These are phyloP conservation scores for Sebastes schlegelii DNA, from an alignment of 2,113 vertebrate genomes.

Conservation along the genomic window DNA sequence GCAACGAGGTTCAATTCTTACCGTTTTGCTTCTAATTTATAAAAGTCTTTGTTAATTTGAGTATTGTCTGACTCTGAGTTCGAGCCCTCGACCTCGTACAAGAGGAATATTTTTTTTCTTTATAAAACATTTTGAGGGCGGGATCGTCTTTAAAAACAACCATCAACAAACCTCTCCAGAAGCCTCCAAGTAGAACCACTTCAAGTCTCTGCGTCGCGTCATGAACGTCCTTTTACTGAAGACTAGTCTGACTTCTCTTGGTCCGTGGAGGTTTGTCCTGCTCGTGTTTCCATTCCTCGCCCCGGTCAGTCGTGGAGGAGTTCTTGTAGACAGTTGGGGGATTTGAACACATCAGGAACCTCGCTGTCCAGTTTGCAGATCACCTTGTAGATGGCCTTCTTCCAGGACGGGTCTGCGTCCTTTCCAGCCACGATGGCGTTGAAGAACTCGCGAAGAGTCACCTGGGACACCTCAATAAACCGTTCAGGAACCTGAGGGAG, in stretches of 20 bases:
- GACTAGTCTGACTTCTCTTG: constrained; percentile 28
- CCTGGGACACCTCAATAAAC: constrained; percentile 98
- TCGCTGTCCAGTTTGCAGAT: constrained; percentile 99
- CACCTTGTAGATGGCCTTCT: constrained; percentile 99
- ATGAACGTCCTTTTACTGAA: background rate
- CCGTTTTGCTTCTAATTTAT: constrained; percentile 31
- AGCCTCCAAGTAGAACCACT: constrained; percentile 7
- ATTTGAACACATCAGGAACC: constrained; percentile 98
- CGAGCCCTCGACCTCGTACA: constrained; percentile 6
- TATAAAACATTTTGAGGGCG: constrained; percentile 52
- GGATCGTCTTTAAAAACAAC: constrained; percentile 53
- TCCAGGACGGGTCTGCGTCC: constrained; percentile 99
- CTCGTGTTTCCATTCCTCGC: background rate
- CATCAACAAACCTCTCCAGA: constrained; percentile 18
- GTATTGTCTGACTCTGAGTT: constrained; percentile 18
- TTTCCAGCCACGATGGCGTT: constrained; percentile 98
- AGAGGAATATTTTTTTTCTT: constrained; percentile 37
- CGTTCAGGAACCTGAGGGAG: constrained; percentile 92
- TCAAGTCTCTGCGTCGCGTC: constrained; percentile 18
- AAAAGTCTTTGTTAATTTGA: constrained; percentile 56
- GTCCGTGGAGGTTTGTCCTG: constrained; percentile 21
- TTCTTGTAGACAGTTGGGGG: constrained; percentile 98
- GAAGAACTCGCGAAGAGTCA: constrained; percentile 99
- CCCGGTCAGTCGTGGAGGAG: constrained; percentile 92
- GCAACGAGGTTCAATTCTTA: constrained; percentile 41